Base-by-base conservation (phyloP, 1,140 invertebrate genomes). In the Bradysia coprophila region DNA sequence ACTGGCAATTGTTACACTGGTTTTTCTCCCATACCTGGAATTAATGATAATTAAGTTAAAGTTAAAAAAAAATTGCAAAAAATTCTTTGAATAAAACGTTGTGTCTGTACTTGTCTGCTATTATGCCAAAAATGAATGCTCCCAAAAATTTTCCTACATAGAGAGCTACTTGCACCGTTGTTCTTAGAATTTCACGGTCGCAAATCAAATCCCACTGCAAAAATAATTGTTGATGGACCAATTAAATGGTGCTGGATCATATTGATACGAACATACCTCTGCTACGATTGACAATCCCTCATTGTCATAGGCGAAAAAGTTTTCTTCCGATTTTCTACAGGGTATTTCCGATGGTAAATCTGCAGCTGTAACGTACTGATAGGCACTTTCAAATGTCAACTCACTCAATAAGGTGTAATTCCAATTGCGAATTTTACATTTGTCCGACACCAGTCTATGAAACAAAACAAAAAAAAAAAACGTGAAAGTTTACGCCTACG, bases 171-270 rank as follows among this genome's bases (percentile, higher is more conserved):
- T 70, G 68, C 1, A 63, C 62, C n/a, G 57, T 69, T 2, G 68
- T 67, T 5, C 64, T 53, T 23, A 63, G 51, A 13, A 62, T 51
- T 15, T 50, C 50, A 21, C 53, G 51, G 15, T 66, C 61, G 49
- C 69, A 72, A 13, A 71, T 67, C 16, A 72, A 53, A 44, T 69
- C 59, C 69, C 69, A 72, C 64, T 67, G 44, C 40, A 57, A 56
- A 37, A 28, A 28, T 13, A 28, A 28, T 8, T 19, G 21, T 31
- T n/a, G n/a, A n/a, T n/a, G n/a, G n/a, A n/a, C n/a, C n/a, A n/a
- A n/a, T n/a, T n/a, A n/a, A n/a, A n/a, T n/a, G n/a, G n/a, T n/a
- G n/a, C n/a, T n/a, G n/a, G n/a, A n/a, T n/a, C n/a, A n/a, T n/a
- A n/a, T n/a, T n/a, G n/a, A n/a, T n/a, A n/a, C n/a, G 6, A n/a